A percentile compares a stretch with the other conserved stretches of the same genome.
Evolutionary conservation across 2,113 vertebrate species (phyloP).

Genomic region (Haemorhous mexicanus): DNA sequence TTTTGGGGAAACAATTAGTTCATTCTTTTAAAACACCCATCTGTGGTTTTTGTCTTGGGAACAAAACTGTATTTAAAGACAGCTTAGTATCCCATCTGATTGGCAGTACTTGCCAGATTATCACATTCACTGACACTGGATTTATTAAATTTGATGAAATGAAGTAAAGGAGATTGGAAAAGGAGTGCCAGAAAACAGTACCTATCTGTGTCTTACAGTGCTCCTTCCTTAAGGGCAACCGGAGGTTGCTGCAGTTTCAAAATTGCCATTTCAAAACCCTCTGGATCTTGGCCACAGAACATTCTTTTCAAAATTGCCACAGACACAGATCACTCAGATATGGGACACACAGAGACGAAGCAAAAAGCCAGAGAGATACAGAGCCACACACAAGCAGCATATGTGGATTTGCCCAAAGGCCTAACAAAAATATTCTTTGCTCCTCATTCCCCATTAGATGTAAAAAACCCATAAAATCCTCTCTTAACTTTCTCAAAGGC

Average conservation of each 20-base stretch:
- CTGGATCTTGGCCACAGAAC: constrained; percentile 42
- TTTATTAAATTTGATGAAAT: constrained; percentile 25
- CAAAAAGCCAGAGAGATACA: not conserved
- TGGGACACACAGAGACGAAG: not conserved
- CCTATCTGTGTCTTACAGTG: not conserved
- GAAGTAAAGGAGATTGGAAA: not conserved
- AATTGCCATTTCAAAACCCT: constrained; percentile 34
- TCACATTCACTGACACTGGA: not conserved
- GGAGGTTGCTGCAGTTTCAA: constrained; percentile 5
- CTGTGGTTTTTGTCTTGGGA: not conserved
- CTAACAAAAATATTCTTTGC: not conserved
- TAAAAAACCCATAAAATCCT: not conserved
- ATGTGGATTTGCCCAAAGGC: not conserved
- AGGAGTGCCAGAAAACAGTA: constrained; percentile 23
- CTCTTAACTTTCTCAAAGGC: not conserved
- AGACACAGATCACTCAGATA: constrained; percentile 14
- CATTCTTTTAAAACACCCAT: not conserved
- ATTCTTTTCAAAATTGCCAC: constrained; percentile 46
- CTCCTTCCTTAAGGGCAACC: constrained; percentile 39
- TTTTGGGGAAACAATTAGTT: not conserved
- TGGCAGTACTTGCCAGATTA: not conserved
- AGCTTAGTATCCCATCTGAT: not conserved
- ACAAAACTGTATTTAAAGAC: not conserved
- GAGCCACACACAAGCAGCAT: not conserved
- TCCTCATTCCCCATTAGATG: not conserved